Base-by-base conservation (phyloP, 2,113 vertebrate genomes). In the Tretioscincus oriximinensis region DNA sequence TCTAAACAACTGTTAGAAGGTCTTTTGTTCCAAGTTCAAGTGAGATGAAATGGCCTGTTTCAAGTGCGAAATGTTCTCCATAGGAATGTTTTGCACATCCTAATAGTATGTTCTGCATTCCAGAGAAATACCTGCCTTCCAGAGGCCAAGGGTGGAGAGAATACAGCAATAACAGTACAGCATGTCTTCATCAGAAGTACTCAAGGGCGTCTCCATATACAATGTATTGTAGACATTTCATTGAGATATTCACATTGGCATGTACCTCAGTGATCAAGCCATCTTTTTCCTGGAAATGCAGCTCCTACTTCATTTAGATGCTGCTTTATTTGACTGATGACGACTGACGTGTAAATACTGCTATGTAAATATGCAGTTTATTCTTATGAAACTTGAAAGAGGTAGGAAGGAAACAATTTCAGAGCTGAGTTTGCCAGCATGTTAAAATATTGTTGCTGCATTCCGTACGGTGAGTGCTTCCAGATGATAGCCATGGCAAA, bases 351-450 rank as follows among this genome's bases (percentile, higher is more conserved):
- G 73, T 5, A 35, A 80, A 10, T 2, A 1, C 2, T 75, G 70
- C n/a, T 2, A 0, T n/a, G n/a, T n/a, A n/a, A n/a, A n/a, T n/a
- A n/a, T 0, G 16, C 31, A 10, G 67, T 11, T 68, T 61, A 2
- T 16, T 76, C 72, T 16, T 76, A 72, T 64, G 29, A 21, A 72
- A 18, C 21, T 47, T 8, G 78, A 5, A 5, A 35, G 80, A 28
- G 51, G 51, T 0, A 22, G 35, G 16, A 58, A 68, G 29, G 66
- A 70, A 70, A 10, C 47, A 26, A 3, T 83, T 20, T 60, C 73
- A 21, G 77, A 63, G 49, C 64, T 47, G 41, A 0, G 68, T 0
- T 2, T 58, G 1, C 41, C 64, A 76, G 31, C 78, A 64, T 41
- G 24, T 45, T 58, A 58, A 83, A 51, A 7, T 11, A 83, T 29